Evolutionary conservation across 2,888 invertebrate species (phyloP).

Genomic region (Crossocerus cetratus): DNA sequence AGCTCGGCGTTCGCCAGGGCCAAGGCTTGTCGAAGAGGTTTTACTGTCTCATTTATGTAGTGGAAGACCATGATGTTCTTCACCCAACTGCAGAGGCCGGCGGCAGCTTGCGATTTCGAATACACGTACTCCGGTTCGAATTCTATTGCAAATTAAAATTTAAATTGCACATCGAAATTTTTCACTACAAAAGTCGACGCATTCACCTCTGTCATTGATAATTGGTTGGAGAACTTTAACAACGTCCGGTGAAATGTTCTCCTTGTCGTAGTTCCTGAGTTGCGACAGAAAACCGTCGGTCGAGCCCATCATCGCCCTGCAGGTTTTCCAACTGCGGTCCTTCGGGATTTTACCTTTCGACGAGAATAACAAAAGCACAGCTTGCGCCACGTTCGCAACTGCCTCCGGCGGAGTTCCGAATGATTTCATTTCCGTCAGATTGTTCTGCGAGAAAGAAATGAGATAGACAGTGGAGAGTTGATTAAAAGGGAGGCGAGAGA

Average conservation of each 20-base stretch:
- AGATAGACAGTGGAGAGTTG: too few species aligned
- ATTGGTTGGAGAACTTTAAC: constrained; percentile 86
- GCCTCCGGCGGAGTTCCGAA: constrained; percentile 94
- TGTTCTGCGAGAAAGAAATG: constrained; percentile 80
- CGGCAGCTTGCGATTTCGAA: constrained; percentile 93
- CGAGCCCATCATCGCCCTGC: constrained; percentile 93
- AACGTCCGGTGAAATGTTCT: constrained; percentile 92
- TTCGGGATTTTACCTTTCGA: constrained; percentile 91
- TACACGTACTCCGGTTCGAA: constrained; percentile 91
- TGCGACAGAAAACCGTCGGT: constrained; percentile 91
- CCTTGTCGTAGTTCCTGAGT: constrained; percentile 93
- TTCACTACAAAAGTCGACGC: not conserved
- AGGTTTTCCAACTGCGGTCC: constrained; percentile 95
- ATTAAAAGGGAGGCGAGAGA: too few species aligned
- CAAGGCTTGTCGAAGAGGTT: constrained; percentile 92
- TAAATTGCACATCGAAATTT: too few species aligned
- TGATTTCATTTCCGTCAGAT: constrained; percentile 95
- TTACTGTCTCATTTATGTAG: constrained; percentile 93
- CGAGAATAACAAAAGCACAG: constrained; percentile 91
- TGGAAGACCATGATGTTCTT: constrained; percentile 94
- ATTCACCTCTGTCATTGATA: constrained; percentile 74
- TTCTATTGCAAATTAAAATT: constrained; percentile 75
- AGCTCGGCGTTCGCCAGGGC: constrained; percentile 91
- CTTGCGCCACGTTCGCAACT: constrained; percentile 91
- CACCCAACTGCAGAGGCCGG: constrained; percentile 96